Evolutionary conservation across 1,140 invertebrate species (phyloP).

Genomic region (Platorchestia sp.): DNA sequence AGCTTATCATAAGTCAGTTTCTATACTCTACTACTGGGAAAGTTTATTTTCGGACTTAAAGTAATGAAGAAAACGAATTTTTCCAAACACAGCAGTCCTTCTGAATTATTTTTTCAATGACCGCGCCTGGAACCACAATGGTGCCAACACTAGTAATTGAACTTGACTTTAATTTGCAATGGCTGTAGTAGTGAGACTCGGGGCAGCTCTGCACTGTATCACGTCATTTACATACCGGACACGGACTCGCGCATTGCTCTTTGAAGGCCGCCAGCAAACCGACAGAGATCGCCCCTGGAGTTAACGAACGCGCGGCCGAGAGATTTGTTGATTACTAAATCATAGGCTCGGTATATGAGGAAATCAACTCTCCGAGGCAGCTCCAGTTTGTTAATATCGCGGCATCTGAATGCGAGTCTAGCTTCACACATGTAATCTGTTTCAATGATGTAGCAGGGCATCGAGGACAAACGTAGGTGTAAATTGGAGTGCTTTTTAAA

Average conservation of each 20-base stretch:
- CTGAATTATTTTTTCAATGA: not conserved
- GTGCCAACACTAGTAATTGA: not conserved
- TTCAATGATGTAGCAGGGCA: not conserved
- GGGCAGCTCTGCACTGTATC: not conserved
- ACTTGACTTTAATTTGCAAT: not conserved
- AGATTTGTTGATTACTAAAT: not conserved
- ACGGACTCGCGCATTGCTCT: not conserved
- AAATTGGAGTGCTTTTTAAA: not conserved
- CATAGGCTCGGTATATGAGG: not conserved
- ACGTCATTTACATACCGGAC: not conserved
- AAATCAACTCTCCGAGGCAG: not conserved
- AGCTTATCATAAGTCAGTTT: too few relatives aligned
- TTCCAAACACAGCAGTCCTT: too few relatives aligned
- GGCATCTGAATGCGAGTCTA: not conserved
- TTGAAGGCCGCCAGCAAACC: not conserved
- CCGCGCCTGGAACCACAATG: not conserved
- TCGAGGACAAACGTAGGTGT: not conserved
- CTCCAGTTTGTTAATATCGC: not conserved
- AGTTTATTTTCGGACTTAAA: too few relatives aligned
- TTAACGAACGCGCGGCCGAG: not conserved
- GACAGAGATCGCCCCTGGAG: not conserved
- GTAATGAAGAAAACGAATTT: too few relatives aligned
- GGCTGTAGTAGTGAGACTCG: not conserved
- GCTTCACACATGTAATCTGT: not conserved
- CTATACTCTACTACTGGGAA: too few relatives aligned